These are phyloP conservation scores for Ctenochaetus hawaiiensis DNA, from an alignment of 2,797 vertebrate genomes.

Conservation along the genomic window DNA sequence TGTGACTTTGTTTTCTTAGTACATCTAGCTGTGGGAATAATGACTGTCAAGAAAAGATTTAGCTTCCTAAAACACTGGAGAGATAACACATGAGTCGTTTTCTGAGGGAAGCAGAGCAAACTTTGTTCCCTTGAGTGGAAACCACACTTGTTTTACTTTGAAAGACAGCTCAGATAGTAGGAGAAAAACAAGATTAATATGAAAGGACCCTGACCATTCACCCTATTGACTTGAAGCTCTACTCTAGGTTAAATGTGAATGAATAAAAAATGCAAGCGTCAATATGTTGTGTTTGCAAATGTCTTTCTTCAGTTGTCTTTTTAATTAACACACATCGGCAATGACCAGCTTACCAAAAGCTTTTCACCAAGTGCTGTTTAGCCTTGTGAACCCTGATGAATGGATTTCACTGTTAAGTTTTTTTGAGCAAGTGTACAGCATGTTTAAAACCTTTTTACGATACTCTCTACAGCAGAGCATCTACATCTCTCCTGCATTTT, in stretches of 20 bases:
- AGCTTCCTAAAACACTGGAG: constrained; percentile 56
- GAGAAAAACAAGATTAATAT: constrained; percentile 38
- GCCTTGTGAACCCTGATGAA: not conserved
- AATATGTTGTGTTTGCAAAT: constrained; percentile 10
- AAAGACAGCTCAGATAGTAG: constrained; percentile 44
- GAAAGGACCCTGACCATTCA: constrained; percentile 24
- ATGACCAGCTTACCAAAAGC: constrained; percentile 36
- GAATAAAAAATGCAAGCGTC: not conserved
- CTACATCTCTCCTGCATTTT: not conserved
- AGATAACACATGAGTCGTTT: constrained; percentile 56
- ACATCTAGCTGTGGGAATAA: constrained; percentile 60
- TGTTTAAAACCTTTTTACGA: not conserved
- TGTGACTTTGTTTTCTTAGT: constrained; percentile 46
- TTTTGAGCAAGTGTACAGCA: not conserved
- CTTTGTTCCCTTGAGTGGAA: constrained; percentile 55
- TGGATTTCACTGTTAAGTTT: constrained; percentile 26
- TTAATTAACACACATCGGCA: constrained; percentile 22
- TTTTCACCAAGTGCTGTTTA: constrained; percentile 33
- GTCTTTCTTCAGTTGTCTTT: constrained; percentile 31
- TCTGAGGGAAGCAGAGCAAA: constrained; percentile 43
- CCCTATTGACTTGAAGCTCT: not conserved
- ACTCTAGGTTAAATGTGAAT: constrained; percentile 15
- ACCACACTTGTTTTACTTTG: constrained; percentile 60
- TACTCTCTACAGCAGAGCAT: not conserved
- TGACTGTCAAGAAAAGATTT: constrained; percentile 66